Evolutionary conservation across 2,888 invertebrate species (phyloP).

Genomic region (Salticus scenicus): DNA sequence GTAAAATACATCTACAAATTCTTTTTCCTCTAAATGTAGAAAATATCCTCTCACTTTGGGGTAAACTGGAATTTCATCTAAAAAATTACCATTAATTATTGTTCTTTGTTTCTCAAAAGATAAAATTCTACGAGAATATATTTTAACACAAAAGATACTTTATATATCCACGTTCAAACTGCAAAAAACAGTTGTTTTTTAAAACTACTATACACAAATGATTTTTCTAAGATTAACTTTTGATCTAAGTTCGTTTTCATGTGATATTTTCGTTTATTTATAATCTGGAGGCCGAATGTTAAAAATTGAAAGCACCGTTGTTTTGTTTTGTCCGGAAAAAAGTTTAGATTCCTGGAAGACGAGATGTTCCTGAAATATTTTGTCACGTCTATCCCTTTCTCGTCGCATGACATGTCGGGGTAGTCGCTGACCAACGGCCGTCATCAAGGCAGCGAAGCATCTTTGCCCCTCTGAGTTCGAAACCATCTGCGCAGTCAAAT

Average conservation of each 20-base stretch:
- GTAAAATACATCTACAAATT: constrained; percentile 9
- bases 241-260: not conserved
- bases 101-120: not conserved
- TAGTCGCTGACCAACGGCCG: constrained; percentile 90
- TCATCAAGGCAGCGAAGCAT: constrained; percentile 87
- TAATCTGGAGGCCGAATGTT: constrained; percentile 11
- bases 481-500: constrained; percentile 87
- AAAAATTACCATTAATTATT: not conserved
- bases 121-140: not conserved
- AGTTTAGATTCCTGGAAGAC: constrained; percentile 54
- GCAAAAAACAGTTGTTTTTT: not conserved
- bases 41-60: not conserved
- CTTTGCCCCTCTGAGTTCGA: constrained; percentile 84
- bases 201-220: not conserved
- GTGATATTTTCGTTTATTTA: not conserved
- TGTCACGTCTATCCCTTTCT: constrained; percentile 55
- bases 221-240: not conserved
- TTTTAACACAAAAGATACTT: not conserved
- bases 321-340: constrained; percentile 40
- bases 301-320: constrained; percentile 46
- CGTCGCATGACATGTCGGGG: constrained; percentile 82
- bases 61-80: not conserved
- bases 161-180: not conserved
- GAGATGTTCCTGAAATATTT: constrained; percentile 32
- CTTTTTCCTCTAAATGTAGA: not conserved